These are phyloP conservation scores for Masnerella sp. DNA, from an alignment of 2,888 invertebrate species.

Conservation along the genomic window DNA sequence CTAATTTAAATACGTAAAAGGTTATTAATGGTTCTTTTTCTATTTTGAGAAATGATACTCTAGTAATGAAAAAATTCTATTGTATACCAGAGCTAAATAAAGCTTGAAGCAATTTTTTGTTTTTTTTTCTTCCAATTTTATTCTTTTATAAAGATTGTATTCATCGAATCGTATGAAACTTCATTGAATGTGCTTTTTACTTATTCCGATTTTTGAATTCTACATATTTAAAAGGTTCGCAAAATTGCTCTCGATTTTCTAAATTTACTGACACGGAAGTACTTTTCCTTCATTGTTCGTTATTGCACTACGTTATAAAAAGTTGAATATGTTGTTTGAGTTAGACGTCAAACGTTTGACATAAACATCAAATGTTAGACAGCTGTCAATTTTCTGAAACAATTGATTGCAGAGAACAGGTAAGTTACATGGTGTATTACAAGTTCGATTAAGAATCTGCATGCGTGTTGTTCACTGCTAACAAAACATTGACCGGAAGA, in stretches of 20 bases:
- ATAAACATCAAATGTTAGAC: slow-evolving; percentile 47
- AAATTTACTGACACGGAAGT: slow-evolving; percentile 48
- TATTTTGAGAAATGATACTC: no score
- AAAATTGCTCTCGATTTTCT: slow-evolving; percentile 51
- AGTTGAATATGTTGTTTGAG: slow-evolving; percentile 25
- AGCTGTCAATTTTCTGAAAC: slow-evolving; percentile 50
- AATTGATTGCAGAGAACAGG: slow-evolving; percentile 39
- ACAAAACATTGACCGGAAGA: no score
- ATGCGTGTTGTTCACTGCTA: slow-evolving; percentile 25
- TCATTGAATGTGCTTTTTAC: slow-evolving; percentile 30
- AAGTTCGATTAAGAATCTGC: slow-evolving; percentile 34
- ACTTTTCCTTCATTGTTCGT: slow-evolving; percentile 51
- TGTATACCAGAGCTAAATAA: no score
- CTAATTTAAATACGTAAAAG: no score
- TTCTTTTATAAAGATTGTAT: slow-evolving; percentile 4
- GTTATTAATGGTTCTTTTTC: no score
- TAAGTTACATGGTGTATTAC: slow-evolving; percentile 42
- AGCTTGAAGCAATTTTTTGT: no score
- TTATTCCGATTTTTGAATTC: slow-evolving; percentile 39
- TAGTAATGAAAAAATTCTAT: no score
- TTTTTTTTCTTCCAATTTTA: slow-evolving; percentile 3
- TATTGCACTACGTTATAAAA: slow-evolving; percentile 24
- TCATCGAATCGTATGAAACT: slow-evolving; percentile 10
- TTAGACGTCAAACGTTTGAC: slow-evolving; percentile 51
- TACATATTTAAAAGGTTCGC: slow-evolving; percentile 40